Conservation (phyloP, 30 jellyfish, hydroid and myxozoan genomes). For the Haliclystus octoradiatus region DNA sequence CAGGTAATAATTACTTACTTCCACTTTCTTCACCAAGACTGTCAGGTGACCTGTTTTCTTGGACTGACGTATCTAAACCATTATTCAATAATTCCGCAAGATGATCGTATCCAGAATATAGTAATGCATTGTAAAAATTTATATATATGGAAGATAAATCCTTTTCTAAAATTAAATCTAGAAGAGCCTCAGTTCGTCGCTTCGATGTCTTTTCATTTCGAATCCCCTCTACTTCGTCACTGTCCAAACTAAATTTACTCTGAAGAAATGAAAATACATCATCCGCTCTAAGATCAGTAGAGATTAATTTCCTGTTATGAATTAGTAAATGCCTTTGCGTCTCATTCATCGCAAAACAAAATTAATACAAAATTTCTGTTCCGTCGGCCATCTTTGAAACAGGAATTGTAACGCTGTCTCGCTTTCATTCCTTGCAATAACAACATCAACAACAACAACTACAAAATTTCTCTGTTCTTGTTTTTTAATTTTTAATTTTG, state of each 20-base stretch:
- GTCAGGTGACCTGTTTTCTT: too few species aligned
- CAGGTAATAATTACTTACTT: too few species aligned
- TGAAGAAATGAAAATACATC: slow-evolving; percentile 65
- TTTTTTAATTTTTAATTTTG: too few species aligned
- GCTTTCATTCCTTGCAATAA: too few species aligned
- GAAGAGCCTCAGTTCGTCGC: slow-evolving; percentile 28
- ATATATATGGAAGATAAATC: slow-evolving; percentile 28
- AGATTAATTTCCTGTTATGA: slow-evolving; percentile 21
- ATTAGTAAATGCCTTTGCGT: slow-evolving; percentile 52
- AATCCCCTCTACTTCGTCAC: slow-evolving; percentile 70
- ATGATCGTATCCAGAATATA: slow-evolving; percentile 44
- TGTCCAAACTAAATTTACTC: slow-evolving; percentile 51
- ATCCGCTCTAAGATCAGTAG: slow-evolving; percentile 40
- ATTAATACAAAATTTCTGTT: too few species aligned
- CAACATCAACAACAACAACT: too few species aligned
- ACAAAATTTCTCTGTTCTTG: too few species aligned
- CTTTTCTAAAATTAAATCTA: slow-evolving; percentile 23
- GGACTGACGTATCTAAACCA: slow-evolving; percentile 25
- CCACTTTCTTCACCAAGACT: too few species aligned
- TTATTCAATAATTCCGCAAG: slow-evolving; percentile 51
- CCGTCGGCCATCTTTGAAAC: too few species aligned
- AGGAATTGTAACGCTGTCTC: too few species aligned
- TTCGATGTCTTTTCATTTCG: slow-evolving; percentile 39
- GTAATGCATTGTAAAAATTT: slow-evolving; percentile 66
- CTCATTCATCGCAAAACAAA: slow-evolving; percentile 78